These are phyloP conservation scores for Unio pictorum DNA, from an alignment of 2,888 invertebrate genomes.

Conservation along the genomic window DNA sequence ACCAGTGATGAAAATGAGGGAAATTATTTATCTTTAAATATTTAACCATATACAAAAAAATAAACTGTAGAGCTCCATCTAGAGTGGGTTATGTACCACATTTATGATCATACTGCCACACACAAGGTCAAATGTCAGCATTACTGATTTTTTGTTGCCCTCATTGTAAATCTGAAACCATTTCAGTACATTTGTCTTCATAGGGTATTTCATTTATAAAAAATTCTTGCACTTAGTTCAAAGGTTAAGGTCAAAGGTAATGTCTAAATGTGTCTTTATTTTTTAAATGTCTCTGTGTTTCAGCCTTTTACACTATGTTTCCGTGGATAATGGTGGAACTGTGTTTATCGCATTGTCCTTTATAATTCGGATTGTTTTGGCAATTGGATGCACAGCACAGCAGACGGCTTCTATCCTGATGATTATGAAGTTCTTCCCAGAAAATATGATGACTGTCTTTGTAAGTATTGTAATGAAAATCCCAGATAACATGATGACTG, in stretches of 20 bases:
- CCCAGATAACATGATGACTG: not conserved
- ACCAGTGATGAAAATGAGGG: too few species aligned
- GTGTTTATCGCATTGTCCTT: constrained; percentile 86
- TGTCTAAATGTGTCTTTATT: not conserved
- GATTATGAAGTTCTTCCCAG: constrained; percentile 89
- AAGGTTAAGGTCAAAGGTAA: not conserved
- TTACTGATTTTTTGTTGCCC: too few species aligned
- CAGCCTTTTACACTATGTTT: constrained; percentile 61
- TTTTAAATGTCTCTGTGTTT: constrained; percentile 14
- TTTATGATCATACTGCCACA: too few species aligned
- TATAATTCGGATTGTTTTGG: constrained; percentile 85
- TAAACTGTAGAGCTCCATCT: too few species aligned
- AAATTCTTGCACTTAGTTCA: constrained; percentile 1
- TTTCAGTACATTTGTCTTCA: too few species aligned
- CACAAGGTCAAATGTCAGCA: too few species aligned
- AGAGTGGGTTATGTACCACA: too few species aligned
- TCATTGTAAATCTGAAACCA: too few species aligned
- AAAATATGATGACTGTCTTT: constrained; percentile 88
- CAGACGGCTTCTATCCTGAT: constrained; percentile 84
- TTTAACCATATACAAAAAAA: too few species aligned
- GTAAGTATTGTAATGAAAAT: constrained; percentile 75
- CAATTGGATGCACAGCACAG: constrained; percentile 87
- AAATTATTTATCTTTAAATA: too few species aligned
- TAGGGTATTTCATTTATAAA: too few species aligned
- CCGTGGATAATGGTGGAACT: constrained; percentile 72